Evolutionary conservation across 2,113 vertebrate genomes (phyloP), one percentile per base, ranked within the genome.

Genomic region (Poeciliopsis prolifica): DNA sequence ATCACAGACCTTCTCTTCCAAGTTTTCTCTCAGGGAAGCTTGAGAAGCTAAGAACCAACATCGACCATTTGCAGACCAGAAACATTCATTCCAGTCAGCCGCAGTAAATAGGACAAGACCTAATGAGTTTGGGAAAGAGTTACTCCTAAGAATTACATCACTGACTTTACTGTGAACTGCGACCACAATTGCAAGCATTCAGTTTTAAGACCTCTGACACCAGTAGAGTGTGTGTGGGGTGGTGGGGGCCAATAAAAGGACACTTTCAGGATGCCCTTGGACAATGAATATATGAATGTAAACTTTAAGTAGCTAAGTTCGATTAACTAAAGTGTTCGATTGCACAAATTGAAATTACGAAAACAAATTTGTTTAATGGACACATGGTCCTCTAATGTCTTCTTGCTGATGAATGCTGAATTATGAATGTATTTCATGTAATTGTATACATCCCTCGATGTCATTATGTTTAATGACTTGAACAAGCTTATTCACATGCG

Each of bases 141-240:
- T 87, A 81, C 88, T 86, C 86, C 86, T 9, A 22, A 35, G 51
- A 81, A 84, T 90, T 63, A 84, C 90, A 85, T 88, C 86, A 87
- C 80, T 73, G 14, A 85, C 82, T 80, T 86, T 35, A 79, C 68
- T 66, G 40, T 87, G 77, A 90, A 83, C 87, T 65, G 30, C 73
- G 62, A 75, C 44, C 75, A 72, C 68, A 61, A 69, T 70, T 72
- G 48, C 77, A 72, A 63, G 61, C 78, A 70, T 31, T 28, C 26
- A 1, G 66, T 44, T 33, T 72, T 29, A 64, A 35, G 65, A 54
- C 63, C 54, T 69, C 58, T 79, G 44, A 71, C 81, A 77, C 30
- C 65, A 75, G 26, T 73, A 37, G 66, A 72, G 64, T 22, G 0
- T 29, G 29, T 29, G 29, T 29, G 29, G 2, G 35, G 35, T 9